These are phyloP conservation scores for Agrilus cyanescens DNA, from an alignment of 2,888 invertebrate species.

Conservation along the genomic window DNA sequence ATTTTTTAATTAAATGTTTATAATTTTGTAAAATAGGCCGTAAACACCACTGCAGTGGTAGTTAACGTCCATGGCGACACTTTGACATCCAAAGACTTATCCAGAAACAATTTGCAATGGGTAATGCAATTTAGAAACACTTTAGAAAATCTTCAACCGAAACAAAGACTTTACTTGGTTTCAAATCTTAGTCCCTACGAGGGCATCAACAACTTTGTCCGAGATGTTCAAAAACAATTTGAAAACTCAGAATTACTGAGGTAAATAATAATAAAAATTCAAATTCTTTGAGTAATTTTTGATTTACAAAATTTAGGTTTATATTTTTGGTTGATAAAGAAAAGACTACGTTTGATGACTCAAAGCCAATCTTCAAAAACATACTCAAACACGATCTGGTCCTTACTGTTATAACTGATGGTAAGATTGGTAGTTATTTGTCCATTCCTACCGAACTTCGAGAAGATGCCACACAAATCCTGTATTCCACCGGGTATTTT, in stretches of 20 bases:
- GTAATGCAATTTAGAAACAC: constrained; percentile 23
- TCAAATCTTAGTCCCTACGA: constrained; percentile 27
- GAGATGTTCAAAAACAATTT: constrained; percentile 17
- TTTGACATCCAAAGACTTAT: constrained; percentile 27
- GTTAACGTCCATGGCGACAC: constrained; percentile 25
- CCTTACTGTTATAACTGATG: constrained; percentile 61
- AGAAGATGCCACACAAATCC: constrained; percentile 17
- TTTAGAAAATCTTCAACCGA: constrained; percentile 13
- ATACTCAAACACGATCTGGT: constrained; percentile 63
- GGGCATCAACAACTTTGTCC: constrained; percentile 27
- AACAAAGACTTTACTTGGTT: constrained; percentile 23
- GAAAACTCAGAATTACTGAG: constrained; percentile 10
- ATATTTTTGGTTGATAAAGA: constrained; percentile 50
- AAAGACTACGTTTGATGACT: constrained; percentile 51
- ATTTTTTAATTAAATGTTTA: too few relatives aligned
- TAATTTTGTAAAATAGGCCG: too few relatives aligned
- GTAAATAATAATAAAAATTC: constrained; percentile 3
- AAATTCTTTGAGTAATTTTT: neutral
- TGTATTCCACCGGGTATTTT: constrained; percentile 14
- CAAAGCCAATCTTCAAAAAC: constrained; percentile 49
- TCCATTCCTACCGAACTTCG: constrained; percentile 25
- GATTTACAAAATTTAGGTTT: constrained; percentile 14
- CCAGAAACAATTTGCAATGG: constrained; percentile 25
- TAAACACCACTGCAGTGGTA: constrained; percentile 14
- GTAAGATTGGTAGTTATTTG: constrained; percentile 22